Evolutionary conservation across 1,140 invertebrate genomes (phyloP), one percentile per base, ranked within the genome.

Genomic region (Helicorthomorpha holstii): DNA sequence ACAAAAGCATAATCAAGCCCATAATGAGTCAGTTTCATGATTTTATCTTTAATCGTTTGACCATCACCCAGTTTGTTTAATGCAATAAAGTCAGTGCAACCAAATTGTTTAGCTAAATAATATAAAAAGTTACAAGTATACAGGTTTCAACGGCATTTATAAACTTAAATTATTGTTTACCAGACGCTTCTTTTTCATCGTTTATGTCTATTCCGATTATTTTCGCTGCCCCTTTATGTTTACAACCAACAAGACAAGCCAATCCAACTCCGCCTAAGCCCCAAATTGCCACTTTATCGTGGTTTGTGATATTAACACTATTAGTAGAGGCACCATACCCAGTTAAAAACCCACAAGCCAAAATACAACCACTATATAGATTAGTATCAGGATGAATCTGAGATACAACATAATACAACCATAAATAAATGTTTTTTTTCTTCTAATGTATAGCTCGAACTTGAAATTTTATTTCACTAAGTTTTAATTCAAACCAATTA

Each of bases 141-240:
- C 7, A 7, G 7, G n/a, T n/a, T 16, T 7, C 29, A 7, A 16
- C 16, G 7, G 16, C 16, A 34, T 7, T 34, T 7, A 34, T 7
- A 7, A 34, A 34, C 7, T 7, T 34, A 34, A 34, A 7, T 16
- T 34, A 7, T 7, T 7, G 7, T 16, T 34, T 34, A 34, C 29
- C 29, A 34, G 16, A 7, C 7, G 29, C 16, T 34, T 34, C 29
- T 70, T 98, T 98, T 1, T 70, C 71, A 10, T 83, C 72, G 69
- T 96, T 96, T 29, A 93, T 72, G 69, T 98, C 94, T 57, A 98
- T 77, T 48, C 90, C 95, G 65, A 97, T 93, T 49, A 99, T 85
- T 56, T 81, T 76, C 23, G 76, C 75, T n/a, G 94, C 94, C 26
- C 91, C 90, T 46, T 84, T 86, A 48, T 76, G 76, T 64, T 84